Evolutionary conservation across 1,140 invertebrate genomes (phyloP).

Genomic region (Pogonognathellus flavescens): DNA sequence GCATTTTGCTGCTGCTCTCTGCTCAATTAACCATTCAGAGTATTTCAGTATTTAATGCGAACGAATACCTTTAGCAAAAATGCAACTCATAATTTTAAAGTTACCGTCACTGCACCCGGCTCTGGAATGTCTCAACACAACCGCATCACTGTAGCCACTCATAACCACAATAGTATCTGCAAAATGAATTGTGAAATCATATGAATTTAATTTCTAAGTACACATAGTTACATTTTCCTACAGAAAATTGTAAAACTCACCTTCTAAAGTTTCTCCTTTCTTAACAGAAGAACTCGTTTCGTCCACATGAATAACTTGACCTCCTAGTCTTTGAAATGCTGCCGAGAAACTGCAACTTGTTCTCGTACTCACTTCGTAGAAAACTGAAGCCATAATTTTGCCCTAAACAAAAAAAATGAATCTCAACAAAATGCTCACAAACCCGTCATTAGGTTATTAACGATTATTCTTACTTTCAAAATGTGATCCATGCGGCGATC

Average conservation of each 20-base stretch:
- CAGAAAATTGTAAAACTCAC: constrained; percentile 68
- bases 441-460: too few relatives aligned
- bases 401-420: too few relatives aligned
- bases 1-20: constrained; percentile 85
- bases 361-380: constrained; percentile 97
- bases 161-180: constrained; percentile 85
- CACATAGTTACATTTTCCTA: background rate
- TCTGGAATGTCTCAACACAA: constrained; percentile 95
- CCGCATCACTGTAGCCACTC: constrained; percentile 89
- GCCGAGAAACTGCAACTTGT: constrained; percentile 96
- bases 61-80: background rate
- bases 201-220: background rate
- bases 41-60: constrained; percentile 10
- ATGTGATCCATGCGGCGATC: constrained; percentile 88
- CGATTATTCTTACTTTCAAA: constrained; percentile 75
- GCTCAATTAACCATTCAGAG: constrained; percentile 65
- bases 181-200: constrained; percentile 57
- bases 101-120: constrained; percentile 90
- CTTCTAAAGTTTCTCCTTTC: constrained; percentile 96
- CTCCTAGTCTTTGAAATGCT: constrained; percentile 96
- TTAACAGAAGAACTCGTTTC: constrained; percentile 90
- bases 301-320: constrained; percentile 90
- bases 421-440: too few relatives aligned
- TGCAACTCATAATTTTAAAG: constrained; percentile 69
- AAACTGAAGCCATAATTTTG: constrained; percentile 86